Conservation (phyloP, 2,113 vertebrate genomes). For the Boulengeromyrus knoepffleri region DNA sequence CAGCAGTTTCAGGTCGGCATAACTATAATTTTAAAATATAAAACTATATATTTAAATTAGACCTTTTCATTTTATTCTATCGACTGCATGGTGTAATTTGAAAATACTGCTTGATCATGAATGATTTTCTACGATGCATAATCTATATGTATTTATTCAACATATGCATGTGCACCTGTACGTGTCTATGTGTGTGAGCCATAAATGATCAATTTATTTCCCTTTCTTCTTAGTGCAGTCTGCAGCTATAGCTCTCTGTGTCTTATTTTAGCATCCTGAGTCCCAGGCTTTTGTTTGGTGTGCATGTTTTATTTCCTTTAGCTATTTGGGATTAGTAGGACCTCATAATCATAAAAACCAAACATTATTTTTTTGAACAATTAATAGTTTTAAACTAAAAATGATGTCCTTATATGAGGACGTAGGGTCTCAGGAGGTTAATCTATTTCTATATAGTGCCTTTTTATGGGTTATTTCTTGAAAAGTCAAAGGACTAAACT, state of each 20-base stretch:
- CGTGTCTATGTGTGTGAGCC: neutral
- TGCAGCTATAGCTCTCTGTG: neutral
- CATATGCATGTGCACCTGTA: neutral
- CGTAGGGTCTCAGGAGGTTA: neutral
- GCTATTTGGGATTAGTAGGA: too few species aligned
- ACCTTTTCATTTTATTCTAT: neutral
- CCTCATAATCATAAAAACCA: too few species aligned
- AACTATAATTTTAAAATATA: neutral
- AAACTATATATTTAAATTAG: neutral
- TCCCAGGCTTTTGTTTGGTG: too few species aligned
- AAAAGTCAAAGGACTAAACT: neutral
- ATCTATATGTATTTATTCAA: neutral
- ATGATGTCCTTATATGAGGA: too few species aligned
- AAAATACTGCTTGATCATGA: neutral
- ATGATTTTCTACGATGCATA: neutral
- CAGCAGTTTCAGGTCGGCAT: neutral
- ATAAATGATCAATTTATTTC: neutral
- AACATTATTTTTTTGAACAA: too few species aligned
- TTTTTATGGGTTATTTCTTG: neutral
- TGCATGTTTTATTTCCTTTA: too few species aligned
- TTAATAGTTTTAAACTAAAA: too few species aligned
- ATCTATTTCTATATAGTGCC: neutral
- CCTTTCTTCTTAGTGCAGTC: neutral
- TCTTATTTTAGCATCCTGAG: neutral
- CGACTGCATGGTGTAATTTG: neutral